A percentile compares a stretch with the other conserved stretches of the same genome.
Evolutionary conservation across 2,888 invertebrate genomes (phyloP).

Genomic region (Drosophila colorata): DNA sequence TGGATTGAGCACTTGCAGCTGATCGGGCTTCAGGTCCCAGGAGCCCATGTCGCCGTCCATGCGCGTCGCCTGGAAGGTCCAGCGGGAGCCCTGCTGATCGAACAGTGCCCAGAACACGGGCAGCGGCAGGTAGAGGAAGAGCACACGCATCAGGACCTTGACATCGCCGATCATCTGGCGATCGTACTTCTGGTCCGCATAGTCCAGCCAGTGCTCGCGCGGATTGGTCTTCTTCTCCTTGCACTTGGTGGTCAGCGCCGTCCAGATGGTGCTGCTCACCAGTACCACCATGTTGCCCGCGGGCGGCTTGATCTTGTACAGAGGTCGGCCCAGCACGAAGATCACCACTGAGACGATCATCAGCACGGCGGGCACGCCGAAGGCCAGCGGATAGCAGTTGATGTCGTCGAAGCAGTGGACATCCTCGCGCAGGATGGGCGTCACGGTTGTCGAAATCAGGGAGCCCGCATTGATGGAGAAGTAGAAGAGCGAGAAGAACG

Average conservation of each 20-base stretch:
- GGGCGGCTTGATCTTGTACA: constrained; percentile 92
- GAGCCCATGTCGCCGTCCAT: constrained; percentile 93
- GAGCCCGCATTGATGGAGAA: constrained; percentile 97
- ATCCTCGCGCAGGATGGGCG: constrained; percentile 93
- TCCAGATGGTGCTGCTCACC: constrained; percentile 88
- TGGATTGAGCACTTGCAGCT: constrained; percentile 97
- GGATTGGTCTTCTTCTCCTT: constrained; percentile 84
- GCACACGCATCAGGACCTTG: constrained; percentile 90
- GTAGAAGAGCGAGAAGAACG: constrained; percentile 97
- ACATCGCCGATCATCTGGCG: constrained; percentile 88
- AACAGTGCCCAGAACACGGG: constrained; percentile 99
- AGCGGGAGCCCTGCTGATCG: constrained; percentile 97
- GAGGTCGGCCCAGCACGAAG: constrained; percentile 91
- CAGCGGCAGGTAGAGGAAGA: constrained; percentile 94
- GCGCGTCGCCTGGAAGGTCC: constrained; percentile 96
- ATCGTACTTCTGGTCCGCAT: constrained; percentile 87
- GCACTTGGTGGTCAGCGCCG: constrained; percentile 85
- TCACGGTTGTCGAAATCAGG: constrained; percentile 93
- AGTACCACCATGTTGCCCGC: constrained; percentile 92
- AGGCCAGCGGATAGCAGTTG: constrained; percentile 94
- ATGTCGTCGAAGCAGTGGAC: constrained; percentile 91
- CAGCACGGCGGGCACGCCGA: constrained; percentile 94
- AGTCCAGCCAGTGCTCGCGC: constrained; percentile 94
- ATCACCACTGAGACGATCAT: constrained; percentile 93
- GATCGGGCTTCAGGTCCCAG: constrained; percentile 94